Percentiles rank a stretch among this genome's conserved stretches.
phyloP scores from a whole-genome alignment of 2,797 vertebrate genomes.

The Emydoidea blandingii region DNA sequence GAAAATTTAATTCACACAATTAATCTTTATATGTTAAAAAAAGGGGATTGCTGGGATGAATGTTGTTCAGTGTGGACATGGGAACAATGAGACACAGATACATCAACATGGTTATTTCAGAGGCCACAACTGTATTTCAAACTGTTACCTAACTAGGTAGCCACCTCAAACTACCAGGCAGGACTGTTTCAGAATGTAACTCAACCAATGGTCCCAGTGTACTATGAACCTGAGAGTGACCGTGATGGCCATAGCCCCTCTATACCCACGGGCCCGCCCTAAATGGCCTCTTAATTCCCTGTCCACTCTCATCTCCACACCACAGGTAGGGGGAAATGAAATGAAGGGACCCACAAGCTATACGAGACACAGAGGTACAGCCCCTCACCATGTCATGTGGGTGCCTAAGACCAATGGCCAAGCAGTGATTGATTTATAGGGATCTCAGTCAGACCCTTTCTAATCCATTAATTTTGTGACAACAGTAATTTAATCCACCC shows the following conservation, averaged over 20 bases:
- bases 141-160: background rate
- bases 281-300: background rate
- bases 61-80: background rate
- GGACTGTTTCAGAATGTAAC: background rate
- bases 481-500: background rate
- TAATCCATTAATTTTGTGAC: background rate
- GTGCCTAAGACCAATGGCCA: background rate
- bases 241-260: background rate
- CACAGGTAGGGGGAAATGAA: background rate
- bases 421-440: too few species aligned
- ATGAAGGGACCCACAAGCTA: background rate
- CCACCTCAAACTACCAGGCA: background rate
- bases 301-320: background rate
- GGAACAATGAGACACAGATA: background rate
- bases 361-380: background rate
- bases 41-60: background rate
- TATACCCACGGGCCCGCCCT: background rate
- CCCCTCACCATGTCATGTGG: background rate
- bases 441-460: too few species aligned
- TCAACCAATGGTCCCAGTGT: background rate
- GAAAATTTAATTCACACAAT: background rate
- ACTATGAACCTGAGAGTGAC: background rate
- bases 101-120: background rate
- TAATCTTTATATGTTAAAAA: background rate
- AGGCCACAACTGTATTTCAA: background rate